Conservation (phyloP, 2,113 vertebrate species). For the Colius striatus region DNA sequence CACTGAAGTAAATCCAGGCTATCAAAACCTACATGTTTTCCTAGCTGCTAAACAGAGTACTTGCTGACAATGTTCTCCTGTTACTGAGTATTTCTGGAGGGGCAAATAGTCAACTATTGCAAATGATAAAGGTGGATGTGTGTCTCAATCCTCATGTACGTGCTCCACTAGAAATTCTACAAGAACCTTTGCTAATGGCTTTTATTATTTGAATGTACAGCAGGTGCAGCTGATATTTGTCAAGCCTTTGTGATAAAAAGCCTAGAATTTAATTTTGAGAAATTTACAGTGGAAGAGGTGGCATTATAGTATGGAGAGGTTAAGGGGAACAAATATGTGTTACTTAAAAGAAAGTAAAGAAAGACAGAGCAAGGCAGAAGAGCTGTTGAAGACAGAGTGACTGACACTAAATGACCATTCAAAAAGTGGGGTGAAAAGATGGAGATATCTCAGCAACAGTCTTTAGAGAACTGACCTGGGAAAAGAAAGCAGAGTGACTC, state of each 20-base stretch:
- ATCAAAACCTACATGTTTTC: neutral
- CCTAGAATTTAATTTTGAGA: neutral
- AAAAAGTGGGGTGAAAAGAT: neutral
- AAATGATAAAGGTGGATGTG: neutral
- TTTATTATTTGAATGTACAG: neutral
- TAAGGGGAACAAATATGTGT: neutral
- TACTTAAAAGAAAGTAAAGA: neutral
- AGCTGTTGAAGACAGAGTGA: fast-evolving
- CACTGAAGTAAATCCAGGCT: neutral
- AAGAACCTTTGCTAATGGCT: neutral
- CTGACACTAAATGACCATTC: fast-evolving
- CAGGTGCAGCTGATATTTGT: neutral
- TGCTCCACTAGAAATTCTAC: neutral
- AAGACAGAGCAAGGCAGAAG: neutral
- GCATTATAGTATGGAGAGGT: neutral
- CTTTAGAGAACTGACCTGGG: neutral
- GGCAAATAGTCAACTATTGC: neutral
- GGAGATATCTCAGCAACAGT: neutral
- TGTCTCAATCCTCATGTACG: fast-evolving
- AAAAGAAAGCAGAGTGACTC: neutral
- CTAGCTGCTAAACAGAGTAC: neutral
- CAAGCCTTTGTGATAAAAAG: neutral
- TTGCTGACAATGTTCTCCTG: neutral
- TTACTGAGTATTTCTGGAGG: neutral
- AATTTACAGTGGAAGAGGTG: neutral